Conservation (phyloP, 2,888 invertebrate species). For the Thera obeliscata region DNA sequence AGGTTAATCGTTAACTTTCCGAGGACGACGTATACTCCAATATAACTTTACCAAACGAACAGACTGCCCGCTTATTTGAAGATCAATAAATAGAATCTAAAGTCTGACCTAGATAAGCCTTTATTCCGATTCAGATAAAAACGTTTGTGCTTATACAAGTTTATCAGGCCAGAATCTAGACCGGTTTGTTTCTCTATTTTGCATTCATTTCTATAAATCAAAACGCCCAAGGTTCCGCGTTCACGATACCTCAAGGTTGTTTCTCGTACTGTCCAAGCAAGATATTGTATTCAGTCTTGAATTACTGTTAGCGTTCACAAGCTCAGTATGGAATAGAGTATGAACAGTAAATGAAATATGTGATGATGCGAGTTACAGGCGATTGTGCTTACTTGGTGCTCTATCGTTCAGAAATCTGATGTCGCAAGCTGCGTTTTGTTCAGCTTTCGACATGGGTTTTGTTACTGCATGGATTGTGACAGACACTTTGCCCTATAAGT, state of each 20-base stretch:
- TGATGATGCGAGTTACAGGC: not conserved
- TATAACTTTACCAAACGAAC: not conserved
- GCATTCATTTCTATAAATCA: slow-evolving; percentile 40
- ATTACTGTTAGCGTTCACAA: not conserved
- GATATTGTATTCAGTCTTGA: slow-evolving; percentile 3
- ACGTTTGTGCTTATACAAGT: slow-evolving; percentile 23
- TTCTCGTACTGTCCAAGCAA: slow-evolving; percentile 35
- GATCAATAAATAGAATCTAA: slow-evolving; percentile 7
- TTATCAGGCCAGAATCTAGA: slow-evolving; percentile 34
- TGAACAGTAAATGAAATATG: not conserved
- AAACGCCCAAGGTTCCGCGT: slow-evolving; percentile 40
- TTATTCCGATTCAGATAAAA: slow-evolving; percentile 14
- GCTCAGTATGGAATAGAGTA: too few species aligned
- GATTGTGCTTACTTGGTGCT: slow-evolving; percentile 7
- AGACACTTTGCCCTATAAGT: slow-evolving; percentile 23
- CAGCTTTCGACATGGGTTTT: slow-evolving; percentile 37
- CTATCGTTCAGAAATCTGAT: slow-evolving; percentile 30
- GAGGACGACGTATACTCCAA: not conserved
- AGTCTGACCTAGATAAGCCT: slow-evolving; percentile 16
- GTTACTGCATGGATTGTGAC: slow-evolving; percentile 31
- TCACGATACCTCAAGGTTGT: slow-evolving; percentile 42
- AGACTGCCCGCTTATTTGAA: not conserved
- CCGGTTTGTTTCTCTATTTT: slow-evolving; percentile 35
- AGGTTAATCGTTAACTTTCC: not conserved
- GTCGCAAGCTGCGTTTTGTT: slow-evolving; percentile 28